Percentiles rank a stretch among this genome's conserved stretches.
These are phyloP conservation scores for Disparrhopalites patrizii DNA, from an alignment of 2,888 invertebrate genomes.

Conservation along the genomic window DNA sequence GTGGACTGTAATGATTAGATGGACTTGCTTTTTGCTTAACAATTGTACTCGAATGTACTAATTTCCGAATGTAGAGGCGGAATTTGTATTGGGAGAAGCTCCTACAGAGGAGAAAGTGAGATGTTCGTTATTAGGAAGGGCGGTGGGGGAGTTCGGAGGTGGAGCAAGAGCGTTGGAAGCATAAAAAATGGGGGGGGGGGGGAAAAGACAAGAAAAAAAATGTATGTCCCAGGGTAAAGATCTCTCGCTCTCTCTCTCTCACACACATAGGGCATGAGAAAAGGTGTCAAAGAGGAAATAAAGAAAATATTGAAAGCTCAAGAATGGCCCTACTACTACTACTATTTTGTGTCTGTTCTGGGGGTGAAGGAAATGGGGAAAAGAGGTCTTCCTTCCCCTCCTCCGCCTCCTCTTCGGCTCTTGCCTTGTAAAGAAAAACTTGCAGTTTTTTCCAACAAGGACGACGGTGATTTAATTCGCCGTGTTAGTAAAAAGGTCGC, in stretches of 20 bases:
- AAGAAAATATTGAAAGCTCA: conserved; percentile 11
- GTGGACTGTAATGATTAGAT: too few species aligned
- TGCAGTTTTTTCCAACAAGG: conserved; percentile 12
- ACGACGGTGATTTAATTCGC: conserved; percentile 32
- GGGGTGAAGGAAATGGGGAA: too few species aligned
- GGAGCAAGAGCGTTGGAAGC: not conserved
- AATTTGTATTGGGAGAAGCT: too few species aligned
- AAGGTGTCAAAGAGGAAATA: conserved; percentile 8
- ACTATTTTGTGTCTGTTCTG: too few species aligned
- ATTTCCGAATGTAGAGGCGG: too few species aligned
- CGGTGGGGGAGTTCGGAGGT: not conserved
- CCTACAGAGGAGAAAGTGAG: not conserved
- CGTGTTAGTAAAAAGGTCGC: conserved; percentile 28
- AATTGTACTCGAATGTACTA: too few species aligned
- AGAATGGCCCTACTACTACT: too few species aligned
- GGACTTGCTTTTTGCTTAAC: too few species aligned
- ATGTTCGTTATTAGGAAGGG: conserved; percentile 5
- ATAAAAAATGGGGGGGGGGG: not conserved
- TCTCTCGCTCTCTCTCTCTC: not conserved
- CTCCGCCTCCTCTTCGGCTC: not conserved
- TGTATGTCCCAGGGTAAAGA: not conserved
- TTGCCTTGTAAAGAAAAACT: too few species aligned
- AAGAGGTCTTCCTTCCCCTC: not conserved
- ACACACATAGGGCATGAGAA: not conserved
- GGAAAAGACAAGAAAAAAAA: not conserved